Conservation (phyloP, 2,797 vertebrate species). For the Taeniopygia guttata region DNA sequence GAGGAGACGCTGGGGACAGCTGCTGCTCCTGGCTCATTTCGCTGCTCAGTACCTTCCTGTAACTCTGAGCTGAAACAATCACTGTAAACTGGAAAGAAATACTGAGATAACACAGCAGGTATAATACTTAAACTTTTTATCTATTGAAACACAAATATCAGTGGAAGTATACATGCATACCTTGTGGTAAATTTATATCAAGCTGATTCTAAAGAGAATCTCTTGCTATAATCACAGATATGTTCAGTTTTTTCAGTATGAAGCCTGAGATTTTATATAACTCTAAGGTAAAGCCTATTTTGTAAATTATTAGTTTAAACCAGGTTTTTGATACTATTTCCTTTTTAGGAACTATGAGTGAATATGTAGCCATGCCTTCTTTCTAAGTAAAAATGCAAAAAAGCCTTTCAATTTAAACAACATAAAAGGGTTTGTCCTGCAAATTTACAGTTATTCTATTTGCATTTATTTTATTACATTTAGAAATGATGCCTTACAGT, state of each 20-base stretch:
- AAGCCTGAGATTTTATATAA: not conserved
- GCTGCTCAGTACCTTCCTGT: not conserved
- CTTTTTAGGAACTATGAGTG: not conserved
- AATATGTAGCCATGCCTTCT: not conserved
- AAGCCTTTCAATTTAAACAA: not conserved
- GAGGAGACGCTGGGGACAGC: not conserved
- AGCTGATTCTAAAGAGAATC: not conserved
- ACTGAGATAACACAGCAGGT: not conserved
- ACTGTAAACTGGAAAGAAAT: not conserved
- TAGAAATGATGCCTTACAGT: not conserved
- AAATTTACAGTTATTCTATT: not conserved
- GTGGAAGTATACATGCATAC: not conserved
- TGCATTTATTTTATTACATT: not conserved
- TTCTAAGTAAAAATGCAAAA: not conserved
- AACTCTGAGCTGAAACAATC: not conserved
- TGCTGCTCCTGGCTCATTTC: constrained; percentile 24
- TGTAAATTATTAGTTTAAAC: not conserved
- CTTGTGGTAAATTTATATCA: not conserved
- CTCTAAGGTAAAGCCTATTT: not conserved
- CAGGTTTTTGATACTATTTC: not conserved
- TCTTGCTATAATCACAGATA: not conserved
- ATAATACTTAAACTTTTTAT: not conserved
- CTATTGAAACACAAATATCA: not conserved
- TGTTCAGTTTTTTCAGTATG: not conserved
- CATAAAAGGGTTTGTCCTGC: not conserved